phyloP scores from a whole-genome alignment of 1,140 invertebrate genomes.

The Globodera rostochiensis region DNA sequence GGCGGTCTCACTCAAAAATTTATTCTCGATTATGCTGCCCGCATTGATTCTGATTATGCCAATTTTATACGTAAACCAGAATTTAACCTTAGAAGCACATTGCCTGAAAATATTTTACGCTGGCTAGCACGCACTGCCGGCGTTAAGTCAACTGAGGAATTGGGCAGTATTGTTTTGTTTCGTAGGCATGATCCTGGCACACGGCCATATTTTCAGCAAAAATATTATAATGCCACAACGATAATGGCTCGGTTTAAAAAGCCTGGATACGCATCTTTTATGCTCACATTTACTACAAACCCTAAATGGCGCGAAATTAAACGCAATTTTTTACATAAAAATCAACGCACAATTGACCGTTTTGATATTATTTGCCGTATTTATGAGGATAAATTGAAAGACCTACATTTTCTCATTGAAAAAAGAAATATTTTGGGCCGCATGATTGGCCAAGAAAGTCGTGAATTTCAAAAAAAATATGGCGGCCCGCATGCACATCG shows the following conservation, averaged over 20 bases:
- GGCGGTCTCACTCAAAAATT: neutral
- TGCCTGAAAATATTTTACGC: neutral
- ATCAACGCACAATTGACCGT: neutral
- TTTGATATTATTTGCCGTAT: neutral
- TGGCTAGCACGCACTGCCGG: neutral
- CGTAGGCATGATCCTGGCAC: neutral
- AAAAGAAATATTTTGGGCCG: neutral
- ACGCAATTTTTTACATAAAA: neutral
- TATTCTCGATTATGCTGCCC: neutral
- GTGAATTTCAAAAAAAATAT: slow-evolving; percentile 18
- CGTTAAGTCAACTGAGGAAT: neutral
- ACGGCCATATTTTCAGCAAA: slow-evolving; percentile 9
- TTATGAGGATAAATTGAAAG: slow-evolving; percentile 1
- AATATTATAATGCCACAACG: slow-evolving; percentile 4
- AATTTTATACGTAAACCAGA: neutral
- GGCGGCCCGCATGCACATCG: neutral
- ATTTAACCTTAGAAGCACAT: neutral
- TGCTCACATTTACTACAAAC: neutral
- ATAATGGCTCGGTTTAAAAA: slow-evolving; percentile 1
- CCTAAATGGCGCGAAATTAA: slow-evolving; percentile 6
- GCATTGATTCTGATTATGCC: neutral
- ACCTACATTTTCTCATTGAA: neutral
- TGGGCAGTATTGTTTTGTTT: slow-evolving; percentile 7
- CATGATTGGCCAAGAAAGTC: neutral
- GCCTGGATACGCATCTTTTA: neutral